Conservation (phyloP, 2,113 vertebrate genomes). For the Rhadina sibilatrix region DNA sequence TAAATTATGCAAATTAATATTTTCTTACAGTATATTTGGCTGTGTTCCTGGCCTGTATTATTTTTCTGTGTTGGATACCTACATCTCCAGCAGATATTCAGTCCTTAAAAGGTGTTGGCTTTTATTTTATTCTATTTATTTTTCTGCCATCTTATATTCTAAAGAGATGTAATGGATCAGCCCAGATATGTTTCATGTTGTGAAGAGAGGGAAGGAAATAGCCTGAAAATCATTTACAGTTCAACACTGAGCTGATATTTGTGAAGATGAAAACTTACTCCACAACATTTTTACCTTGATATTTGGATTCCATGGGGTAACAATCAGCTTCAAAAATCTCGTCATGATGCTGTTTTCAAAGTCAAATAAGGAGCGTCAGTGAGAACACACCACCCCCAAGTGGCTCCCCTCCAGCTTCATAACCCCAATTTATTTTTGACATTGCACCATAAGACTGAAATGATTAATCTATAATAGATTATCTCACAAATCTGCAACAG, state of each 20-base stretch:
- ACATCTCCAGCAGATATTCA: conserved; percentile 33
- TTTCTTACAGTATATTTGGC: conserved; percentile 50
- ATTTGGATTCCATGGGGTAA: conserved; percentile 38
- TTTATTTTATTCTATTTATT: conserved; percentile 27
- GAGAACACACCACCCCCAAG: conserved; percentile 11
- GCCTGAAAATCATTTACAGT: conserved; percentile 20
- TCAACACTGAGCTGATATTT: conserved; percentile 18
- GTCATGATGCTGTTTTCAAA: conserved; percentile 52
- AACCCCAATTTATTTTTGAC: conserved; percentile 64
- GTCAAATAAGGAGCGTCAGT: conserved; percentile 44
- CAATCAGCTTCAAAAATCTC: conserved; percentile 47
- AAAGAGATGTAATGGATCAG: conserved; percentile 48
- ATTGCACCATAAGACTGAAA: conserved; percentile 30
- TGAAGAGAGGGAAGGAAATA: conserved; percentile 1
- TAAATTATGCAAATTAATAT: conserved; percentile 65
- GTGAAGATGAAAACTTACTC: conserved; percentile 37
- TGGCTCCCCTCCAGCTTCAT: conserved; percentile 29
- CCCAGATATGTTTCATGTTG: conserved; percentile 35
- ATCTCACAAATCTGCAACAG: conserved; percentile 17
- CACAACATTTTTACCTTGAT: conserved; percentile 32
- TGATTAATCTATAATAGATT: conserved; percentile 48
- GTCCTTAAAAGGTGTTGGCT: conserved; percentile 2
- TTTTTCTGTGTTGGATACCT: conserved; percentile 40
- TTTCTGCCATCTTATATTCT: conserved; percentile 27
- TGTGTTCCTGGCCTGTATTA: conserved; percentile 45